Conservation (phyloP, 2,113 vertebrate genomes). For the Cavia aperea region DNA sequence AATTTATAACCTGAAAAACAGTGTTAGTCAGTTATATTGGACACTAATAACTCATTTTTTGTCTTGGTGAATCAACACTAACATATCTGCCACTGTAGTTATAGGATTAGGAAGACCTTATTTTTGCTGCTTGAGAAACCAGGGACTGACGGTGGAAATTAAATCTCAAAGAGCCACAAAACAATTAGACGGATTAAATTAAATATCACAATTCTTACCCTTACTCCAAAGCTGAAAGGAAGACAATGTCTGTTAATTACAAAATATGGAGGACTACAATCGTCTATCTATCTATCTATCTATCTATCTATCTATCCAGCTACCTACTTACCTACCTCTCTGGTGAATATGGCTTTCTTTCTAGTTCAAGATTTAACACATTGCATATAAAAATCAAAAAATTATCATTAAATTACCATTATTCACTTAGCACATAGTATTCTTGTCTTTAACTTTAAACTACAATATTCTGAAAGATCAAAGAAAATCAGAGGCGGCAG, state of each 20-base stretch:
- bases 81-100: neutral
- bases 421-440: neutral
- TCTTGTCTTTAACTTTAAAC: constrained; percentile 35
- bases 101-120: neutral
- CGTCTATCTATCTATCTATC: neutral
- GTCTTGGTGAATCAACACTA: neutral
- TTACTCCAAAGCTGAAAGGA: constrained; percentile 9
- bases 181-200: constrained; percentile 1
- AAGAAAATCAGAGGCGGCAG: constrained; percentile 18
- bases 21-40: neutral
- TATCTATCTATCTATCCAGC: neutral
- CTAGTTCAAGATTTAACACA: constrained; percentile 38
- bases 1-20: neutral
- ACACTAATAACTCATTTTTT: neutral
- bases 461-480: neutral
- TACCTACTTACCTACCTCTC: neutral
- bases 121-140: neutral
- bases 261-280: neutral
- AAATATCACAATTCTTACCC: neutral
- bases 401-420: constrained; percentile 38
- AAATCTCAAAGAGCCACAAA: neutral
- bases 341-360: neutral
- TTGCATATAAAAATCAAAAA: constrained; percentile 6
- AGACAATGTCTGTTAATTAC: neutral
- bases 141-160: neutral